phyloP scores from a whole-genome alignment of 2,113 vertebrate genomes.

The Cranoglanis bouderius region DNA sequence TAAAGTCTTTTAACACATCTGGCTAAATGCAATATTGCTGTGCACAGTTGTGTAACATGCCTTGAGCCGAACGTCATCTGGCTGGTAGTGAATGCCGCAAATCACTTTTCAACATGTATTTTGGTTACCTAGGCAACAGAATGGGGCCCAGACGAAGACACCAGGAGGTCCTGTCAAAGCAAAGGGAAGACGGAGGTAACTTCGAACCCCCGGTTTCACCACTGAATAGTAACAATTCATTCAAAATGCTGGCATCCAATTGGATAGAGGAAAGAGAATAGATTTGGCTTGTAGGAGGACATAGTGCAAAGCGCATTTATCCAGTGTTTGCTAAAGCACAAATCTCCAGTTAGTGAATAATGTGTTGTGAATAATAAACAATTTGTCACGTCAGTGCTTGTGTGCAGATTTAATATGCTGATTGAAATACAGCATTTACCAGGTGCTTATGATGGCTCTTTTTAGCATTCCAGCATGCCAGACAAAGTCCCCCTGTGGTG shows the following conservation, averaged over 20 bases:
- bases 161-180: slow-evolving; percentile 96
- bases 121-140: slow-evolving; percentile 87
- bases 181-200: slow-evolving; percentile 98
- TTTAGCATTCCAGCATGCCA: slow-evolving; percentile 41
- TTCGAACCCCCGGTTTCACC: slow-evolving; percentile 54
- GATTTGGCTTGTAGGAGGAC: slow-evolving; percentile 34
- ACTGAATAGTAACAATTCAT: slow-evolving; percentile 59
- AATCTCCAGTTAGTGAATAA: slow-evolving; percentile 15
- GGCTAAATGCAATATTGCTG: slow-evolving; percentile 56
- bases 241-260: slow-evolving; percentile 50
- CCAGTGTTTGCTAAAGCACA: slow-evolving; percentile 25
- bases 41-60: slow-evolving; percentile 59
- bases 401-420: slow-evolving; percentile 8
- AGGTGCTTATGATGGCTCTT: slow-evolving; percentile 16
- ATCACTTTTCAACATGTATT: slow-evolving; percentile 70
- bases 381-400: not conserved
- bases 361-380: slow-evolving; percentile 23
- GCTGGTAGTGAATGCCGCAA: slow-evolving; percentile 53
- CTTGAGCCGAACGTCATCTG: slow-evolving; percentile 46
- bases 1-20: slow-evolving; percentile 59
- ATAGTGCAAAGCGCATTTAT: slow-evolving; percentile 6
- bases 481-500: slow-evolving; percentile 36
- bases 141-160: slow-evolving; percentile 95
- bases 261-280: slow-evolving; percentile 19
- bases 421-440: slow-evolving; percentile 16